Evolutionary conservation across 1,140 invertebrate genomes (phyloP), one percentile per base, ranked within the genome.

Genomic region (Heterodera schachtii): DNA sequence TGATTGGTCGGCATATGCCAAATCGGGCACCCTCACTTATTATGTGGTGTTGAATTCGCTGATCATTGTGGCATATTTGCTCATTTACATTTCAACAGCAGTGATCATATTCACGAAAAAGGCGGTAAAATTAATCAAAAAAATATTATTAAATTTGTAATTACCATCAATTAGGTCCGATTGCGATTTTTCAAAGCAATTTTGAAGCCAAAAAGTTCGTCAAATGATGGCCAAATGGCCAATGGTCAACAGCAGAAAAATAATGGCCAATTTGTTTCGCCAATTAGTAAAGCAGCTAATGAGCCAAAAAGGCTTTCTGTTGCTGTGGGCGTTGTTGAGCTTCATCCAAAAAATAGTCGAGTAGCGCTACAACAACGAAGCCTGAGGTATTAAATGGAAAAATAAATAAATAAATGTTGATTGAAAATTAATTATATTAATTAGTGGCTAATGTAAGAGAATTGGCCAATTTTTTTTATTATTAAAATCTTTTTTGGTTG

Each of bases 1-100:
- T 69, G 77, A 78, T 69, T 78, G 77, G 77, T 21, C 41, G 9
- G 77, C 77, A 41, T 78, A 78, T 69, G 77, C 52, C 43, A 41
- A 78, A 16, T 69, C 64, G 19, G 77, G 77, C 44, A 78, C 77
- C 11, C 77, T 31, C 4, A 78, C 60, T 13, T 11, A 70, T 16
- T 78, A 78, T 69, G 16, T 78, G 49, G 41, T 9, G 2, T 44
- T 70, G 21, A 78, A 78, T 69, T 31, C 31, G 5, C 41, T 69
- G 47, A 64, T 69, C 16, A 70, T 70, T 49, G 9, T 11, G 11
- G 77, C 77, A 31, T 78, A 70, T 19, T 64, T 78, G 3, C 11
- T 69, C 13, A 78, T 78, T 69, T 78, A 78, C 47, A 43, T 49
- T 6, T 64, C 57, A 4, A 78, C 77, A 5, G 77, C 77, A 43